Evolutionary conservation across 2,113 vertebrate species (phyloP).

Genomic region (Gavialis gangeticus): DNA sequence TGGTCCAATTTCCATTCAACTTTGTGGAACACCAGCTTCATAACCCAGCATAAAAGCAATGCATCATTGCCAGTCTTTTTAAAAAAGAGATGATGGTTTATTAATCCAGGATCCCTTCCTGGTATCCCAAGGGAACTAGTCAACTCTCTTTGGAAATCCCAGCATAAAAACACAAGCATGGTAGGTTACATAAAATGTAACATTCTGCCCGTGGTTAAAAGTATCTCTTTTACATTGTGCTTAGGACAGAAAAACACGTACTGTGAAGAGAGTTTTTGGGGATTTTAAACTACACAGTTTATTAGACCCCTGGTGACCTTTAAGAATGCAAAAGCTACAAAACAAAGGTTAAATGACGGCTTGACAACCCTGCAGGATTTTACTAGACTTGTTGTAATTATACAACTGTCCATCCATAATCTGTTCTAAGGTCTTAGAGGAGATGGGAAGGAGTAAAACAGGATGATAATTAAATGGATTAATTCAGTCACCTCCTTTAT

Average conservation of each 20-base stretch:
- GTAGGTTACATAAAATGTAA: not conserved
- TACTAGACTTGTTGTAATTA: not conserved
- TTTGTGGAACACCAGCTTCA: not conserved
- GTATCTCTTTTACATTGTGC: not conserved
- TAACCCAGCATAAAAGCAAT: not conserved
- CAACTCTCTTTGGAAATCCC: not conserved
- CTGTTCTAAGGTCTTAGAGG: not conserved
- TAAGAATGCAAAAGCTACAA: not conserved
- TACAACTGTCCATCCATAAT: not conserved
- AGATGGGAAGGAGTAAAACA: not conserved
- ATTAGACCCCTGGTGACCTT: not conserved
- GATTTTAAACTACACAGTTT: not conserved
- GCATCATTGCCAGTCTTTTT: accelerated
- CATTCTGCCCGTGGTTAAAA: not conserved
- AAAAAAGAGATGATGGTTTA: not conserved
- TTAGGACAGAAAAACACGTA: not conserved
- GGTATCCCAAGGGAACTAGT: not conserved
- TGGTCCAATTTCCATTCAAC: not conserved
- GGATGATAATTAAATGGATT: not conserved
- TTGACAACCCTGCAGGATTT: not conserved
- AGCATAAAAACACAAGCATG: not conserved
- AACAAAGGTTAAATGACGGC: not conserved
- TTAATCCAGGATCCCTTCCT: not conserved
- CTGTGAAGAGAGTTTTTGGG: not conserved
- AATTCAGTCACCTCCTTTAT: not conserved